phyloP scores from a whole-genome alignment of 2,888 invertebrate genomes.

The Eueremaeus valkanovi region DNA sequence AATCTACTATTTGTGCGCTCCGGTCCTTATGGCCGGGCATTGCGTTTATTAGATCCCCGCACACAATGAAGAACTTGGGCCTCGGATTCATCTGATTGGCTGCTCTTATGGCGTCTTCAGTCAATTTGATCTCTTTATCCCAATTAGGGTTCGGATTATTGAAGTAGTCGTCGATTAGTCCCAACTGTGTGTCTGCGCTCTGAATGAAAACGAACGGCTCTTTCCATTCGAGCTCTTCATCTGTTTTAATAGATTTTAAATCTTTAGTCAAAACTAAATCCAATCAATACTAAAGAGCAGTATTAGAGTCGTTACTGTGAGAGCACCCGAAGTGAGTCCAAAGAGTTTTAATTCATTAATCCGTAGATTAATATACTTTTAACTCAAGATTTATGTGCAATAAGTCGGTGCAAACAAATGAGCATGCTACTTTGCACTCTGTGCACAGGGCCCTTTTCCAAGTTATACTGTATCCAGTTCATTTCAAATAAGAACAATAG shows the following conservation, averaged over 20 bases:
- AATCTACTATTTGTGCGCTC: slow-evolving; percentile 53
- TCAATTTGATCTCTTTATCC: slow-evolving; percentile 54
- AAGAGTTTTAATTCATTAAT: too few relatives aligned
- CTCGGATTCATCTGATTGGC: slow-evolving; percentile 55
- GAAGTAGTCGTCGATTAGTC: slow-evolving; percentile 53
- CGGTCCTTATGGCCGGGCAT: slow-evolving; percentile 51
- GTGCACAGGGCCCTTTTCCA: too few relatives aligned
- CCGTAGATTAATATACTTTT: too few relatives aligned
- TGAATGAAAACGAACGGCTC: slow-evolving; percentile 56
- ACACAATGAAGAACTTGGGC: slow-evolving; percentile 56
- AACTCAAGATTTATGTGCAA: too few relatives aligned
- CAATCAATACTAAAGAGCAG: too few relatives aligned
- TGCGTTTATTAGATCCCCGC: slow-evolving; percentile 57
- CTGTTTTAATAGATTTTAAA: background rate
- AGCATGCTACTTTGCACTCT: too few relatives aligned
- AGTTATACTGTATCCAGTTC: too few relatives aligned
- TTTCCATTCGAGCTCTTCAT: slow-evolving; percentile 49
- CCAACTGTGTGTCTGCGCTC: slow-evolving; percentile 57
- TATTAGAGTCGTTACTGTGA: too few relatives aligned
- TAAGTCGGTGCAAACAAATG: too few relatives aligned
- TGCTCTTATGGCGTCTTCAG: slow-evolving; percentile 51
- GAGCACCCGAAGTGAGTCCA: too few relatives aligned
- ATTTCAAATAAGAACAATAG: background rate
- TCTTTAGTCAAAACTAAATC: background rate
- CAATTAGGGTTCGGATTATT: slow-evolving; percentile 51